Evolutionary conservation across 1,140 invertebrate species (phyloP), one percentile per base, ranked within the genome.

Genomic region (Philopotamus ludificatus): DNA sequence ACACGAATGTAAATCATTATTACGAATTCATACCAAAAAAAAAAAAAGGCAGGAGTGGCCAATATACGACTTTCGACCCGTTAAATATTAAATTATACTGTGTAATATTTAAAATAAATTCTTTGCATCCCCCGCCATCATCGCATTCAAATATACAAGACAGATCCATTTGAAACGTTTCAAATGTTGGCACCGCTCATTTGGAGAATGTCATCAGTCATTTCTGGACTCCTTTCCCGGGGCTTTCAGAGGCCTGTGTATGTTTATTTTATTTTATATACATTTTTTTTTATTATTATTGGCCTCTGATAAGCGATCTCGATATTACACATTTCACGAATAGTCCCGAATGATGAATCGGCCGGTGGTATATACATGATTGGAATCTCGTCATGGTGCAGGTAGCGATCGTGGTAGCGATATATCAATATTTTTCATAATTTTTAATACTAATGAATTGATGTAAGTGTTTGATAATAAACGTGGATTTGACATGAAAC

Each of bases 181-280:
- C 49, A 49, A 53, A 67, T 50, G 53, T 67, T 54, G 28, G 26
- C 62, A 53, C 34, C 23, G 23, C 62, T 63, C 55, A 54, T 65
- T 62, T 41, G 10, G 44, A 61, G 67, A 65, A 69, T 69, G 67
- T 66, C 67, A 69, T 69, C 67, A 62, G 67, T 69, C 67, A 69
- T 69, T 39, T n/a, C 18, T 4, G 12, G 10, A 25, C 20, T n/a
- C 39, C 16, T 15, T 53, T 57, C 25, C 15, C 25, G 42, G 34
- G 26, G 9, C 20, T 60, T 60, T 34, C 41, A 60, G 47, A 60
- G 41, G 47, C 41, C 9, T 47, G 44, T 57, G 53, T 57, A 34
- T 47, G 18, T 20, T 12, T 47, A 16, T 47, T 34, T 34, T 34
- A 34, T 34, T 47, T 47, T 15, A 9, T 9, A 8, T 47, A 16